A percentile compares a stretch with the other conserved stretches of the same genome.
Evolutionary conservation across 2,888 invertebrate genomes (phyloP).

Genomic region (Eupithecia abbreviata): DNA sequence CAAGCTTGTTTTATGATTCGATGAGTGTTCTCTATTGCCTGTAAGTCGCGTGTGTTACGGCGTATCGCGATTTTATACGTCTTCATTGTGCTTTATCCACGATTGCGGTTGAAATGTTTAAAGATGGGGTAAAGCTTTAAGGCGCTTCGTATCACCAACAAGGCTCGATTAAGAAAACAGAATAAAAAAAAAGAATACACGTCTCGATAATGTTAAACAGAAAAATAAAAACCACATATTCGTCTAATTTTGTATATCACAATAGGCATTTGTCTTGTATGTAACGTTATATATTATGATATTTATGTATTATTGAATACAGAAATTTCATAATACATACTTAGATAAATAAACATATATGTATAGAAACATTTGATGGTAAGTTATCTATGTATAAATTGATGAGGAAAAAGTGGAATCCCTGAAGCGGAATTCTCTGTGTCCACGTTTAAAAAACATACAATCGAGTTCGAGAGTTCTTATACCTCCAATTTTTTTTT

Average conservation of each 20-base stretch:
- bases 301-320: too few relatives aligned
- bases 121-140: conserved; percentile 26
- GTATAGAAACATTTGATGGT: too few relatives aligned
- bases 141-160: not conserved
- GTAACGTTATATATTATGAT: too few relatives aligned
- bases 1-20: conserved; percentile 65
- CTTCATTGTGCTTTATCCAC: conserved; percentile 55
- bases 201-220: not conserved
- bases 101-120: conserved; percentile 38
- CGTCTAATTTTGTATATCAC: too few relatives aligned
- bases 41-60: conserved; percentile 59
- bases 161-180: not conserved
- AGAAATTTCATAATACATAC: too few relatives aligned
- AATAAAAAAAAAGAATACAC: not conserved
- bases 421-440: not conserved
- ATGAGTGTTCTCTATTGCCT: conserved; percentile 67
- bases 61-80: conserved; percentile 63
- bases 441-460: too few relatives aligned
- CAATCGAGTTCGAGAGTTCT: too few relatives aligned
- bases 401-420: not conserved
- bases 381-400: not conserved
- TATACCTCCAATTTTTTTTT: too few relatives aligned
- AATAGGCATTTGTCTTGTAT: too few relatives aligned
- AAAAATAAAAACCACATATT: too few relatives aligned
- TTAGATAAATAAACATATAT: too few relatives aligned